Percentiles rank a stretch among this genome's conserved stretches.
These are phyloP conservation scores for Poeciliopsis presidionis DNA, from an alignment of 2,797 vertebrate species.

Conservation along the genomic window DNA sequence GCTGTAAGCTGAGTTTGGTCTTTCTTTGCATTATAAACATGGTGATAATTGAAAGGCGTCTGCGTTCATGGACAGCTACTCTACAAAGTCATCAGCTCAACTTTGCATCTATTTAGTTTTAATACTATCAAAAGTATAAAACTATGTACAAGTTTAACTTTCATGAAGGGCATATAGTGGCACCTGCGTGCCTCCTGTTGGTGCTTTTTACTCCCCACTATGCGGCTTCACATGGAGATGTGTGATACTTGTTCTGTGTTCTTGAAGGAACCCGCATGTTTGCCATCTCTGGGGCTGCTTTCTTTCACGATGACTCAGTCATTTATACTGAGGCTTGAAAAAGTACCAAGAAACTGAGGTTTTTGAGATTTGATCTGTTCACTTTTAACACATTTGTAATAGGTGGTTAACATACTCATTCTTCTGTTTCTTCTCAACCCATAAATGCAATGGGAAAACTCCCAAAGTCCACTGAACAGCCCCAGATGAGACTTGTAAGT, in stretches of 20 bases:
- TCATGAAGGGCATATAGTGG: slow-evolving; percentile 13
- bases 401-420: neutral
- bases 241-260: slow-evolving; percentile 38
- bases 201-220: slow-evolving; percentile 13
- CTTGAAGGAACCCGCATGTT: slow-evolving; percentile 44
- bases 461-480: neutral
- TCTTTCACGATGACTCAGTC: neutral
- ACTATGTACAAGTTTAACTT: slow-evolving; percentile 19
- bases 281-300: slow-evolving; percentile 26
- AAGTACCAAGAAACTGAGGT: neutral
- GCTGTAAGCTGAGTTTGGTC: slow-evolving; percentile 66
- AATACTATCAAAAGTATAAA: neutral
- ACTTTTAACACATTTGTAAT: neutral
- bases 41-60: neutral
- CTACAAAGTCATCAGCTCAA: neutral
- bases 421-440: neutral
- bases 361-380: neutral
- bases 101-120: neutral
- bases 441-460: neutral
- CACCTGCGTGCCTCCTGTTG: slow-evolving; percentile 28
- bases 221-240: slow-evolving; percentile 10
- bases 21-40: slow-evolving; percentile 20
- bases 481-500: neutral
- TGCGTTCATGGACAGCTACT: neutral
- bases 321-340: neutral